These are phyloP conservation scores for Yponomeuta plumbellus DNA, from an alignment of 2,888 invertebrate species.

Conservation along the genomic window DNA sequence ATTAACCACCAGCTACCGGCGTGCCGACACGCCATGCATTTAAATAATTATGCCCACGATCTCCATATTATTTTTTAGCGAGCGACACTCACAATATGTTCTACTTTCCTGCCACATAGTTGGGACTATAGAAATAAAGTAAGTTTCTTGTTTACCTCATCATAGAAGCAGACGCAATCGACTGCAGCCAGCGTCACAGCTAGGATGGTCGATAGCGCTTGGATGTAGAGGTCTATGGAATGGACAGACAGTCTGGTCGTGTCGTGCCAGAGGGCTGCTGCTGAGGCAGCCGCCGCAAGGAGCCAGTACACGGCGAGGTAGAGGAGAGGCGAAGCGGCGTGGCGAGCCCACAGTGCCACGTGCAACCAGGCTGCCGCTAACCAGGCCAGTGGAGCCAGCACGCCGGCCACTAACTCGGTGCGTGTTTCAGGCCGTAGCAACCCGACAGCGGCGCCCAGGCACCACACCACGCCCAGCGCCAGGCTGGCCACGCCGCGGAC, in stretches of 20 bases:
- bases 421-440: constrained; percentile 45
- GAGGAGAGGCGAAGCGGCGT: constrained; percentile 56
- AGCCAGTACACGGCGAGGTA: constrained; percentile 68
- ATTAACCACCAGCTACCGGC: constrained; percentile 21
- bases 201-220: constrained; percentile 43
- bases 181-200: constrained; percentile 47
- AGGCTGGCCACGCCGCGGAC: constrained; percentile 54
- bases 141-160: constrained; percentile 45
- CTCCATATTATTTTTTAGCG: constrained; percentile 17
- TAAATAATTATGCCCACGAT: constrained; percentile 20
- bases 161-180: constrained; percentile 64
- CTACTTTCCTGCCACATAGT: constrained; percentile 1
- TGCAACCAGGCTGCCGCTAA: constrained; percentile 60
- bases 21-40: constrained; percentile 20
- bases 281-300: constrained; percentile 47
- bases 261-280: constrained; percentile 45
- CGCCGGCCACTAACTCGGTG: constrained; percentile 45
- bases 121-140: background rate
- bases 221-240: constrained; percentile 51
- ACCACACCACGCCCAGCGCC: constrained; percentile 47
- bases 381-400: constrained; percentile 59
- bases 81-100: constrained; percentile 13
- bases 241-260: constrained; percentile 29
- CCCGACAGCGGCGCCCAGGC: constrained; percentile 49
- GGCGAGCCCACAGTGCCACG: constrained; percentile 55